Percentiles rank a stretch among this genome's conserved stretches.
Conservation (phyloP, 2,113 vertebrate genomes). For the Ifrita kowaldi region DNA sequence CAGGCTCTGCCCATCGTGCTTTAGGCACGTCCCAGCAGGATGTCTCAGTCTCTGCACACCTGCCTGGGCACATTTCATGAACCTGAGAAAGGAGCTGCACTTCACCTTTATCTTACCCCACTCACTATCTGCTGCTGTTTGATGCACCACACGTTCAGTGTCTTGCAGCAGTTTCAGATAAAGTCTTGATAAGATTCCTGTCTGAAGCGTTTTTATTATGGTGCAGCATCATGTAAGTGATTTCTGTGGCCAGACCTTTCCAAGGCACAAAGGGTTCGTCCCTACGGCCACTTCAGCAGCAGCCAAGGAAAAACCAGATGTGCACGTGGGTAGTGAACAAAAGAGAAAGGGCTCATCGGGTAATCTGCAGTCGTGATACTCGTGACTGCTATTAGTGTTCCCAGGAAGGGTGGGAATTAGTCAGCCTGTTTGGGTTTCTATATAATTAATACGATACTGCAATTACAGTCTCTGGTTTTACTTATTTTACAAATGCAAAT, state of each 20-base stretch:
- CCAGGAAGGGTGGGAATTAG: constrained; percentile 47
- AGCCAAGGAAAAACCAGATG: neutral
- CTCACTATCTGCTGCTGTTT: neutral
- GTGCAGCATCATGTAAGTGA: neutral
- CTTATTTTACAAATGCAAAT: constrained; percentile 40
- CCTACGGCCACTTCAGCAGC: neutral
- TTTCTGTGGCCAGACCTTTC: neutral
- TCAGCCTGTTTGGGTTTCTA: constrained; percentile 59
- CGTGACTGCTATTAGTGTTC: neutral
- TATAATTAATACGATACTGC: constrained; percentile 64
- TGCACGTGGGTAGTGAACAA: constrained; percentile 1
- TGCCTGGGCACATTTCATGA: neutral
- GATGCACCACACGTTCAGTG: neutral
- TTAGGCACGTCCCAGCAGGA: neutral
- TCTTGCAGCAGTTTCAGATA: neutral
- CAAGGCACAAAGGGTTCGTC: neutral
- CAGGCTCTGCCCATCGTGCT: accelerated
- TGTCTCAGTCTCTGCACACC: accelerated
- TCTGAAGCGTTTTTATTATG: neutral
- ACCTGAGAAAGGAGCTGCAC: neutral
- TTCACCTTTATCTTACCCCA: neutral
- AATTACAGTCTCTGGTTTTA: constrained; percentile 28
- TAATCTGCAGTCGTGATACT: neutral
- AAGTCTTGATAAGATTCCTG: neutral
- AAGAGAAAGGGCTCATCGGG: neutral